These are phyloP conservation scores for Stigmatopora argus DNA, from an alignment of 2,113 vertebrate species.

Conservation along the genomic window DNA sequence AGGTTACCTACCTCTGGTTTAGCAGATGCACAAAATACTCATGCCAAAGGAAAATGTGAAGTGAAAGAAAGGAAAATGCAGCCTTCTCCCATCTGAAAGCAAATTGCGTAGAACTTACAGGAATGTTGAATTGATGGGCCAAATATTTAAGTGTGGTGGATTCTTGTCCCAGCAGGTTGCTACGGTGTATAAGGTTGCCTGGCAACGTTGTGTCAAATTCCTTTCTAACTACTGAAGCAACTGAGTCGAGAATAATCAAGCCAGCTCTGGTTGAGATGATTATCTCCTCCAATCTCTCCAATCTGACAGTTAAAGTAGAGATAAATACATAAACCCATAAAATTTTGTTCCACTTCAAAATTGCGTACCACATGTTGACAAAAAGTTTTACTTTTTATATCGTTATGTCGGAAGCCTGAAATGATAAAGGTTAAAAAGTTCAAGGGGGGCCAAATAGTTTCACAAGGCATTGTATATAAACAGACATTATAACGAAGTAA, in stretches of 20 bases:
- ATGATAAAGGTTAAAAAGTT: too few species aligned
- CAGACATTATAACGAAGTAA: too few species aligned
- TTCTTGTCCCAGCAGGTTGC: conserved; percentile 74
- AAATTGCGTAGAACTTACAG: conserved; percentile 60
- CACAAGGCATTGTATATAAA: too few species aligned
- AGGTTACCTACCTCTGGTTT: too few species aligned
- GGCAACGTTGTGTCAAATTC: conserved; percentile 80
- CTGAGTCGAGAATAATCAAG: conserved; percentile 77
- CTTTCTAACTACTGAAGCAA: conserved; percentile 82
- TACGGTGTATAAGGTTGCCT: conserved; percentile 75
- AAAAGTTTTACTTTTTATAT: too few species aligned
- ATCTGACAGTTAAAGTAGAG: conserved; percentile 53
- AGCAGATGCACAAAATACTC: too few species aligned
- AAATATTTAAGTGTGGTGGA: conserved; percentile 77
- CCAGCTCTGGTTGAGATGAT: conserved; percentile 76
- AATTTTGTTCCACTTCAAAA: too few species aligned
- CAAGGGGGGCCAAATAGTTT: too few species aligned
- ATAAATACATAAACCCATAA: too few species aligned
- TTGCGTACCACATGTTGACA: too few species aligned
- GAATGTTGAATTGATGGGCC: conserved; percentile 81
- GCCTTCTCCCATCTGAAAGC: not conserved
- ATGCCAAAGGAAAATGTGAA: not conserved
- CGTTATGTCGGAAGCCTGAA: too few species aligned
- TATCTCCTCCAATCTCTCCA: conserved; percentile 80
- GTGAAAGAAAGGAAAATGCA: not conserved